Percentiles rank a stretch among this genome's conserved stretches.
Evolutionary conservation across 2,113 vertebrate genomes (phyloP).

Genomic region (Lipophrys pholis): DNA sequence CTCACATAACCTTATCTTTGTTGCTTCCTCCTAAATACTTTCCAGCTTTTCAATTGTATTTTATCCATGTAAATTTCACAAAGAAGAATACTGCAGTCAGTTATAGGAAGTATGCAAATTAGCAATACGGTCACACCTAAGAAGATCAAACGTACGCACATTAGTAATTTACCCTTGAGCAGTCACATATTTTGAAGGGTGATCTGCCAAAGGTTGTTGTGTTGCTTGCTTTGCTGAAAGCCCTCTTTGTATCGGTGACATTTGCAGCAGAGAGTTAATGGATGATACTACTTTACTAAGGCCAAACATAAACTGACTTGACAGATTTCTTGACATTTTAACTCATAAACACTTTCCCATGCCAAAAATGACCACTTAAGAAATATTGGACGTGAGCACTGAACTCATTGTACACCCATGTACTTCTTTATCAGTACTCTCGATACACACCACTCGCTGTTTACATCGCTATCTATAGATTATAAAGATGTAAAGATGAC

Average conservation of each 20-base stretch:
- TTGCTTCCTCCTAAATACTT: conserved; percentile 19
- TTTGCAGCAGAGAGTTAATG: not conserved
- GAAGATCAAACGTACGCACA: not conserved
- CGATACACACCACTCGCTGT: too few species aligned
- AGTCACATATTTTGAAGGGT: not conserved
- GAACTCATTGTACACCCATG: too few species aligned
- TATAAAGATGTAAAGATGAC: too few species aligned
- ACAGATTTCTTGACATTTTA: not conserved
- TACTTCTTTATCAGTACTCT: not conserved
- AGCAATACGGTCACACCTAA: not conserved
- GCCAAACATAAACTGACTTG: too few species aligned
- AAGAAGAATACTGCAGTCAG: not conserved
- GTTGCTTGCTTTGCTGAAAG: not conserved
- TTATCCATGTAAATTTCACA: not conserved
- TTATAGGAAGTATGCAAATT: not conserved
- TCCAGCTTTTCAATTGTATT: not conserved
- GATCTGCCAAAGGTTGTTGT: not conserved
- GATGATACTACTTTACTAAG: too few species aligned
- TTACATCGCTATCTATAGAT: too few species aligned
- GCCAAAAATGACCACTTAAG: not conserved
- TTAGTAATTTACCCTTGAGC: not conserved
- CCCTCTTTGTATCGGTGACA: conserved; percentile 1
- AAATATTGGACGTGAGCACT: not conserved
- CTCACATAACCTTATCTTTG: conserved; percentile 32
- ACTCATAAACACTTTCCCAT: not conserved